Evolutionary conservation across 2,888 invertebrate species (phyloP), one percentile per base, ranked within the genome.

Genomic region (Drosophila tripunctata): DNA sequence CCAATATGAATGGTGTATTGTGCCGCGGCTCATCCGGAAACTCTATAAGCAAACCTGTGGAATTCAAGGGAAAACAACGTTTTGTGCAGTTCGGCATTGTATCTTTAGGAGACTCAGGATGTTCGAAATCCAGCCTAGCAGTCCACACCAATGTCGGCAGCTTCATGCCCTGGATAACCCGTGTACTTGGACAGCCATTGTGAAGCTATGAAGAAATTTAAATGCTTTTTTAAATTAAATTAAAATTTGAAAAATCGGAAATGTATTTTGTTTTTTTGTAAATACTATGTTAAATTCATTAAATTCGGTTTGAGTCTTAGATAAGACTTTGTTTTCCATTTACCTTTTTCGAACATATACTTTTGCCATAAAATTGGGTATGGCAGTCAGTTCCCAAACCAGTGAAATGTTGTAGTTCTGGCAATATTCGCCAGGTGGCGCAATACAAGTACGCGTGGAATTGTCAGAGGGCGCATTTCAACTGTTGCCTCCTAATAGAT

Each of bases 21-120:
- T 52, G 52, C 21, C 0, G 0, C 0, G 48, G 64, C 1, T 10
- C 24, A 40, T 64, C 58, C 12, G 67, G 67, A 1, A 15, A 24
- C 24, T 43, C 67, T 6, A 2, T 64, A 2, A 52, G 36, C 14
- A 36, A 22, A n/a, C 21, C n/a, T 3, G 15, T 52, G 21, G 45
- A 64, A 2, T 48, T 48, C 14, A 14, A n/a, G 3, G 52, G 45
- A 4, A 36, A 27, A 4, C 10, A 52, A 8, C 67, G 58, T 1
- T 33, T 67, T 4, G 47, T 65, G 2, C 58, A 67, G 27, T 48
- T 64, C 31, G 67, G 43, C 5, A 48, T 64, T 6, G 2, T n/a
- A 2, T 6, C 24, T 0, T 14, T 0, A 3, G 45, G 66, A 6
- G 1, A 33, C 35, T 2, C 2, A 0, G 1, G 24, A 0, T 52